Evolutionary conservation across 2,888 invertebrate genomes (phyloP).

Genomic region (Drosophila gaucha): DNA sequence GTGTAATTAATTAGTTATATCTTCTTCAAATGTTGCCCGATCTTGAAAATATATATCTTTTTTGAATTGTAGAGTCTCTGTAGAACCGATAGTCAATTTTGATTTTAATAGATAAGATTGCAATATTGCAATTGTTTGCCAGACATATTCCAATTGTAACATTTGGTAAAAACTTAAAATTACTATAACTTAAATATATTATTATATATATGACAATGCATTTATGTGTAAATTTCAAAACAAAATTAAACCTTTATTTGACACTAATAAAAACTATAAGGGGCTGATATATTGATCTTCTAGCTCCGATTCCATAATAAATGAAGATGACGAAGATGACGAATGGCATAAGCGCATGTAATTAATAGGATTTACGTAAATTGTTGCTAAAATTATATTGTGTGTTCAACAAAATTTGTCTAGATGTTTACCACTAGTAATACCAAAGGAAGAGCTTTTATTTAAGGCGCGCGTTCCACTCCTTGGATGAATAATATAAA

Average conservation of each 20-base stretch:
- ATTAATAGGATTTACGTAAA: conserved; percentile 87
- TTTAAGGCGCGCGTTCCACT: conserved; percentile 71
- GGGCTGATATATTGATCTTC: conserved; percentile 93
- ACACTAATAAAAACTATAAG: conserved; percentile 87
- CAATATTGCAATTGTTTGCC: conserved; percentile 11
- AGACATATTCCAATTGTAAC: conserved; percentile 11
- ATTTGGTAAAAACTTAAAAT: background rate
- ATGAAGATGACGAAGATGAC: conserved; percentile 90
- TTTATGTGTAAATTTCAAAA: background rate
- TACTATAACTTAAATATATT: background rate
- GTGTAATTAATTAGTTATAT: background rate
- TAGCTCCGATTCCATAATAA: conserved; percentile 92
- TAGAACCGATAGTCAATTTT: too few species aligned
- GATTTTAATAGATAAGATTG: background rate
- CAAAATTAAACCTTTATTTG: conserved; percentile 57
- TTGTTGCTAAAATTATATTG: conserved; percentile 82
- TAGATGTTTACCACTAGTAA: conserved; percentile 47
- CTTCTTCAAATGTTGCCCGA: background rate
- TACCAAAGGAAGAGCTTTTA: conserved; percentile 63
- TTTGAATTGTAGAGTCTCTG: too few species aligned
- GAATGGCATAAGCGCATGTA: conserved; percentile 91
- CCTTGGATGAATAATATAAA: conserved; percentile 69
- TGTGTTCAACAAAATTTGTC: conserved; percentile 47
- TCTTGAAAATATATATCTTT: background rate
- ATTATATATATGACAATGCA: background rate